Percentiles rank a stretch among this genome's conserved stretches.
These are phyloP conservation scores for Nematolebias whitei DNA, from an alignment of 2,113 vertebrate genomes.

Conservation along the genomic window DNA sequence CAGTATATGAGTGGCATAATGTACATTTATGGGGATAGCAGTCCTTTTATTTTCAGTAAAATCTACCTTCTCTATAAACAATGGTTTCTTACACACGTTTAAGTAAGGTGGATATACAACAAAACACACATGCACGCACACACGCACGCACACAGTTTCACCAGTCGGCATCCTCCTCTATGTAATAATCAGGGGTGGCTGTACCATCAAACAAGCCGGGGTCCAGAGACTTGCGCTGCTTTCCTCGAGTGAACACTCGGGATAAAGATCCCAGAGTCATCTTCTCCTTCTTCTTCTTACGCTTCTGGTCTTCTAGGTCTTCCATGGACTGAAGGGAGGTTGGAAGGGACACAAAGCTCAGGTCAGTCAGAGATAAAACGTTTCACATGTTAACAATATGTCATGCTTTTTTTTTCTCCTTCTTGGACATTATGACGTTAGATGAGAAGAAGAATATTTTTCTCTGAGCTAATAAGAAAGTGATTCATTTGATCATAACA, in stretches of 20 bases:
- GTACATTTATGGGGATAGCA: slow-evolving; percentile 78
- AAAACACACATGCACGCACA: slow-evolving; percentile 78
- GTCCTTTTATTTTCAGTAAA: slow-evolving; percentile 72
- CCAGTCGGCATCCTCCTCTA: slow-evolving; percentile 99
- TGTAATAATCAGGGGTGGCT: slow-evolving; percentile 95
- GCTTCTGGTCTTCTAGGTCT: slow-evolving; percentile 95
- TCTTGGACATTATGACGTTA: not conserved
- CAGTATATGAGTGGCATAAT: slow-evolving; percentile 82
- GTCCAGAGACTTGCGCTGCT: slow-evolving; percentile 96
- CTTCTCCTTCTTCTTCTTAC: slow-evolving; percentile 92
- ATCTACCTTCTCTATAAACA: slow-evolving; percentile 61
- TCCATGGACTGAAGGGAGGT: slow-evolving; percentile 88
- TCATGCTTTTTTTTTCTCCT: too few species aligned
- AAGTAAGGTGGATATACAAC: slow-evolving; percentile 35
- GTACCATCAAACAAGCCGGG: slow-evolving; percentile 97
- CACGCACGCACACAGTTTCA: slow-evolving; percentile 69
- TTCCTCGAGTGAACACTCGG: slow-evolving; percentile 92
- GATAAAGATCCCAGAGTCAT: slow-evolving; percentile 96
- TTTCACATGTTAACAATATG: not conserved
- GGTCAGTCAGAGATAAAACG: not conserved
- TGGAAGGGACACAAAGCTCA: not conserved
- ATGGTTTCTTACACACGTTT: slow-evolving; percentile 45
- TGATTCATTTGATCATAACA: too few species aligned
- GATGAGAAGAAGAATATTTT: not conserved
- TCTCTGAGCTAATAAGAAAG: too few species aligned